Evolutionary conservation across 2,113 vertebrate genomes (phyloP), one percentile per base, ranked within the genome.

Genomic region (Anoura caudifer): DNA sequence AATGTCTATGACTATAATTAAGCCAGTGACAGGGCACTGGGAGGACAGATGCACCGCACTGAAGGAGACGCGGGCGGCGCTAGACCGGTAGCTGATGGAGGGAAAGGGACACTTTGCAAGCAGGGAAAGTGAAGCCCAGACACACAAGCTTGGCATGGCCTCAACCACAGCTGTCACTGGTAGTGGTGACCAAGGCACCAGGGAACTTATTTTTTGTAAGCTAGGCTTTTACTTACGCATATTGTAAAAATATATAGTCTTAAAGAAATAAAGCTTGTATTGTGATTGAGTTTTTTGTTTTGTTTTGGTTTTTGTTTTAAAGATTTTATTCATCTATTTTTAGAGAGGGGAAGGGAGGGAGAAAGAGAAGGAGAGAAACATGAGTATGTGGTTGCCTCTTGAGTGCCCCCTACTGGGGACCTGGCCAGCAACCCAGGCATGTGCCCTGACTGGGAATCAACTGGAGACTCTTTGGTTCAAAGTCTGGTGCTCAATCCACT

Each of bases 1-100:
- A 96, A 94, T 77, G 93, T 89, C 96, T 98, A 98, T 98, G 97
- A 94, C 73, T 54, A 41, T 97, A 93, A 97, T 98, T 95, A 98
- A 95, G 95, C 94, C 91, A 94, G 88, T 89, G 89, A 63, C 75
- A 75, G 95, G 93, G 96, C 94, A 91, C 95, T 90, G 97, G 97
- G 96, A 97, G 91, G 81, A 69, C 67, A 22, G 11, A 14, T 0
- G 19, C 22, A 2, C 31, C 36, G 14, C 14, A 19, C 43, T 0
- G 19, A 91, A 76, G 88, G 67, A 33, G 28, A 6, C n/a, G 75
- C 75, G 87, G 0, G 0, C 19, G 13, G 12, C 1, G 0, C 59
- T 13, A 7, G 4, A 5, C 17, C 20, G 69, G 87, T 6, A 0
- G 20, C 13, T n/a, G 90, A 47, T 63, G 28, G 63, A 87, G 81